These are phyloP conservation scores for Tenualosa ilisha DNA, from an alignment of 2,797 vertebrate species.

Conservation along the genomic window DNA sequence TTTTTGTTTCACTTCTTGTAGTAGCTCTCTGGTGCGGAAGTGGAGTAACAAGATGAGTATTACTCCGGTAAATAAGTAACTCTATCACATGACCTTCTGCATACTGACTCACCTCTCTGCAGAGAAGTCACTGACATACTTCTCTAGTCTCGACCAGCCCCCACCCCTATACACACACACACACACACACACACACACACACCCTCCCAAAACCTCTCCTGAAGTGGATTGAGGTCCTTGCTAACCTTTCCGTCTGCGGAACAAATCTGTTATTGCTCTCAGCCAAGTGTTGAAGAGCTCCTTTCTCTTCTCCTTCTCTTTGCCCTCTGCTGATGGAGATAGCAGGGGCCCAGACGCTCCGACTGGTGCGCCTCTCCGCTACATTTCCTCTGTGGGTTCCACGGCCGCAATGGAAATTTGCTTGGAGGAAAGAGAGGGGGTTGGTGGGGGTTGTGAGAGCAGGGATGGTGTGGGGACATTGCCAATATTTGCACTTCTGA, in stretches of 20 bases:
- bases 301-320: slow-evolving; percentile 56
- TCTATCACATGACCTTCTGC: not conserved
- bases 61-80: not conserved
- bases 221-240: not conserved
- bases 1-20: not conserved
- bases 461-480: slow-evolving; percentile 34
- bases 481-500: slow-evolving; percentile 69
- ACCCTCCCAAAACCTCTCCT: not conserved
- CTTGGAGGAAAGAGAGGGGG: slow-evolving; percentile 27
- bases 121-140: not conserved
- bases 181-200: not conserved
- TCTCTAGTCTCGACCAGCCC: not conserved
- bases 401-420: slow-evolving; percentile 74
- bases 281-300: slow-evolving; percentile 30
- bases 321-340: slow-evolving; percentile 59
- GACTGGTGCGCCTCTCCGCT: slow-evolving; percentile 54
- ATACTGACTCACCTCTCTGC: not conserved
- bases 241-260: not conserved
- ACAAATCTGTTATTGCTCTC: slow-evolving; percentile 7
- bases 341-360: slow-evolving; percentile 60
- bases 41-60: not conserved
- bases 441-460: not conserved
- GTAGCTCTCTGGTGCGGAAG: not conserved
- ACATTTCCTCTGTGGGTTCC: slow-evolving; percentile 67
- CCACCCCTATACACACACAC: not conserved